Percentiles rank a stretch among this genome's conserved stretches.
Evolutionary conservation across 2,113 vertebrate genomes (phyloP).

Genomic region (Catagonus wagneri): DNA sequence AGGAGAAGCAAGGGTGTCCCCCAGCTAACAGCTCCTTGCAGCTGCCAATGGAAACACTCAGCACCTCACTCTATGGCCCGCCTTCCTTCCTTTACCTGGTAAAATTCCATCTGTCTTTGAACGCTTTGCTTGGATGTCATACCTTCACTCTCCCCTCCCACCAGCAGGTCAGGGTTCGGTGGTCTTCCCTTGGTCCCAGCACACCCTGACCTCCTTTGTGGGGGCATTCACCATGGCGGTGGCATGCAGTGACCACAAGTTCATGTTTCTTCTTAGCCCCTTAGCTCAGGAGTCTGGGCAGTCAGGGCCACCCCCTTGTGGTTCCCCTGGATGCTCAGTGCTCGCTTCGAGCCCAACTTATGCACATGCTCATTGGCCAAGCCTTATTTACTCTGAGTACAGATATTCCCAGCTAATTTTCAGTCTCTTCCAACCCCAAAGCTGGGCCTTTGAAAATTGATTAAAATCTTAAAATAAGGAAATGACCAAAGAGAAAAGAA

Average conservation of each 20-base stretch:
- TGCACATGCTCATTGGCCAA: background rate
- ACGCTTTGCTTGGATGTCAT: background rate
- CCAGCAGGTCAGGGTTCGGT: background rate
- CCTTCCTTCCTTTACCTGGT: background rate
- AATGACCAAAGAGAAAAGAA: background rate
- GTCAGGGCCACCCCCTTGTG: fast-evolving
- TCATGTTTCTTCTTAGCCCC: fast-evolving
- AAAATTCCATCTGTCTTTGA: background rate
- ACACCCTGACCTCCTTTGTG: background rate
- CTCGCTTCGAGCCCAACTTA: background rate
- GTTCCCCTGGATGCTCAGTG: background rate
- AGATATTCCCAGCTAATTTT: background rate
- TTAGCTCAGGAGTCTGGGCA: no score
- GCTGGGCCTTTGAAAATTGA: background rate
- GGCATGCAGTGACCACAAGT: background rate
- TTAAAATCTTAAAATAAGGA: background rate
- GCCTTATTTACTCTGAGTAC: background rate
- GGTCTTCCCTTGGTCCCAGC: background rate
- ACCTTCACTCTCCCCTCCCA: fast-evolving
- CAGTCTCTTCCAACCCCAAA: background rate
- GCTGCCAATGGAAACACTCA: background rate
- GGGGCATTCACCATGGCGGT: fast-evolving
- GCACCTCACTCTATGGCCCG: background rate
- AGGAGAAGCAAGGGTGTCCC: fast-evolving
- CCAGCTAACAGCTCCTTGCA: no score